These are phyloP conservation scores for Falco naumanni DNA, from an alignment of 2,797 vertebrate species.

Conservation along the genomic window DNA sequence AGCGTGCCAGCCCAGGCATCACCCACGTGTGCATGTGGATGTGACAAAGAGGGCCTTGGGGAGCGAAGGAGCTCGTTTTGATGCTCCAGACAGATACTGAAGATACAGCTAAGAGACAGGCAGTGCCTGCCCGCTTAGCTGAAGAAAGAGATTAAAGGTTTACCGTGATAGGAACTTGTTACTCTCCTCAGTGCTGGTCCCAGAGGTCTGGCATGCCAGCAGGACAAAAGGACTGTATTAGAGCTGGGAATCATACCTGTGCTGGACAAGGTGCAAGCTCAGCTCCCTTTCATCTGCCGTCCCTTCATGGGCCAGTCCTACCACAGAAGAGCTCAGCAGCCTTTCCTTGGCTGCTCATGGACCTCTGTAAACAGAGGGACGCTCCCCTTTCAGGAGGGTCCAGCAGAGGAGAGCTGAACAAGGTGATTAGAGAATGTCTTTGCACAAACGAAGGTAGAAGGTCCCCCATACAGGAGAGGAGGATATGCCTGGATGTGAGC, in stretches of 20 bases:
- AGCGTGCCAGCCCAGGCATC: not conserved
- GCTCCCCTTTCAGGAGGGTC: not conserved
- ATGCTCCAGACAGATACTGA: not conserved
- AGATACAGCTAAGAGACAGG: not conserved
- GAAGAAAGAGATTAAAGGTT: not conserved
- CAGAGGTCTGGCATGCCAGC: not conserved
- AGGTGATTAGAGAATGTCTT: not conserved
- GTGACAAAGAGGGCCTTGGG: not conserved
- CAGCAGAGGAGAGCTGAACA: not conserved
- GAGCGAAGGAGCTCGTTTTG: not conserved
- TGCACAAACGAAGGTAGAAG: not conserved
- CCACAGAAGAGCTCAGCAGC: not conserved
- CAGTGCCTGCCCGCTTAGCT: not conserved
- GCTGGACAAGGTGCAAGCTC: not conserved
- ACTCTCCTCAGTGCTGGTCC: not conserved
- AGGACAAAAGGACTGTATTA: not conserved
- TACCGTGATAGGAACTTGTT: not conserved
- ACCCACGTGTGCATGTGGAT: not conserved
- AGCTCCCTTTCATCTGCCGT: not conserved
- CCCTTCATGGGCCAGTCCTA: not conserved
- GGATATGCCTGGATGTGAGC: not conserved
- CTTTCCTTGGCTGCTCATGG: not conserved
- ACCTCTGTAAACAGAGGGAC: not conserved
- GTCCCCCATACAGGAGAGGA: not conserved
- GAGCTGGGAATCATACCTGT: not conserved